Percentiles rank a stretch among this genome's conserved stretches.
Evolutionary conservation across 2,888 invertebrate species (phyloP).

Genomic region (Eilema depressum): DNA sequence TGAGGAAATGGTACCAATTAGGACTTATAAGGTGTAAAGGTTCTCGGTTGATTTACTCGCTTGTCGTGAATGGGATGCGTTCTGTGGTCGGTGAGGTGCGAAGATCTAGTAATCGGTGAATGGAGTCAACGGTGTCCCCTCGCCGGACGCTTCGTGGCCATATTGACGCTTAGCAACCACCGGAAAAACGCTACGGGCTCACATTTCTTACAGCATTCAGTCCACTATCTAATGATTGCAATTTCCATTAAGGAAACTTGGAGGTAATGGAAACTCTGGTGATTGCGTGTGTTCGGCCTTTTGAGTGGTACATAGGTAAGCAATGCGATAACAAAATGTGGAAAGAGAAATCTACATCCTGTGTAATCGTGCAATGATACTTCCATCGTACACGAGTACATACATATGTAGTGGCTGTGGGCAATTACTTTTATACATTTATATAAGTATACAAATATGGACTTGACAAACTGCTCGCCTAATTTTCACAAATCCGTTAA

Average conservation of each 20-base stretch:
- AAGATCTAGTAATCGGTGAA: constrained; percentile 81
- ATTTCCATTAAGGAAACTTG: constrained; percentile 44
- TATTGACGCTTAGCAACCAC: constrained; percentile 48
- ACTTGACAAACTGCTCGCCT: constrained; percentile 18
- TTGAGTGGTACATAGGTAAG: constrained; percentile 38
- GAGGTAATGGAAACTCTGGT: constrained; percentile 41
- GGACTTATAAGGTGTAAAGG: constrained; percentile 67
- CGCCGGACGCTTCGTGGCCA: constrained; percentile 47
- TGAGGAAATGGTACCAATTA: constrained; percentile 72
- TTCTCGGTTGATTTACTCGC: constrained; percentile 83
- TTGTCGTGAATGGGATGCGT: constrained; percentile 84
- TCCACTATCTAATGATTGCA: constrained; percentile 33
- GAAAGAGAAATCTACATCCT: constrained; percentile 52
- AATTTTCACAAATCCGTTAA: constrained; percentile 34
- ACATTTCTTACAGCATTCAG: constrained; percentile 61
- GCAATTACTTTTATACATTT: constrained; percentile 10
- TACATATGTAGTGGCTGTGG: not conserved
- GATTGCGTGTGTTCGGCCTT: constrained; percentile 30
- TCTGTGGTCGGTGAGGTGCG: constrained; percentile 80
- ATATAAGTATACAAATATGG: constrained; percentile 18
- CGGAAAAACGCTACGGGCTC: constrained; percentile 62
- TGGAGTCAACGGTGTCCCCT: constrained; percentile 66
- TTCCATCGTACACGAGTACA: not conserved
- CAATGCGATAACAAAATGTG: constrained; percentile 36
- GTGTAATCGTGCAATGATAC: constrained; percentile 30